Base-by-base conservation (phyloP, 92 coral and sea anemone genomes). In the Zoanthus gigantus region DNA sequence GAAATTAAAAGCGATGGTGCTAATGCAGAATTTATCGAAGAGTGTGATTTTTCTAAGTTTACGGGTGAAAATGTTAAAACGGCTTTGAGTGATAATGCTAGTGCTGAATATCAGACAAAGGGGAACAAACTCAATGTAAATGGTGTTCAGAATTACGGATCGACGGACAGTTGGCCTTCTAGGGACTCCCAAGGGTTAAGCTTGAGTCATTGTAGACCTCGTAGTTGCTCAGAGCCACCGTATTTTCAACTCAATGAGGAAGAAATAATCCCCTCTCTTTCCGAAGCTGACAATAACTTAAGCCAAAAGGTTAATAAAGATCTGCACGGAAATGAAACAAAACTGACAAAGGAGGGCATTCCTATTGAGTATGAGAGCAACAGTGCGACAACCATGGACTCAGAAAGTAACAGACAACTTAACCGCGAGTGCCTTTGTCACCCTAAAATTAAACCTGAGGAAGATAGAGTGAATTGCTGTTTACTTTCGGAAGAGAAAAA, bases 181-280 rank as follows among this genome's bases (percentile, higher is more conserved):
- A 18, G 23, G 8, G 23, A 65, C 52, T 50, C 9, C 56, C 56
- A 7, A 7, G 56, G 56, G 56, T 28, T 81, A 16, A 44, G 32
- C 34, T 32, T 28, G 16, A 12, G 29, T 18, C 28, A 67, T 10
- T 60, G 5, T n/a, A 65, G 85, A 66, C 74, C 75, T 4, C 85
- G 85, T 10, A 69, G 74, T 47, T 45, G 11, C 29, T 81, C 85
- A 2, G 85, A 65, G 12, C 85, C 85, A 9, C 23, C 8, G 2
- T 47, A 67, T 47, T 81, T 65, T 81, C 65, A 81, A 81, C 85
- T 56, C 12, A 75, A 81, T 63, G 85, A 66, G 9, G 75, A 65
- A 65, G 63, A 81, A 81, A 7, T 14, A 6, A 31, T 50, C 16
- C 57, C 61, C 28, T 65, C 57, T 23, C 60, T 17, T 2, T 61